Conservation (phyloP, 2,888 invertebrate genomes). For the Drosophila antonietae region DNA sequence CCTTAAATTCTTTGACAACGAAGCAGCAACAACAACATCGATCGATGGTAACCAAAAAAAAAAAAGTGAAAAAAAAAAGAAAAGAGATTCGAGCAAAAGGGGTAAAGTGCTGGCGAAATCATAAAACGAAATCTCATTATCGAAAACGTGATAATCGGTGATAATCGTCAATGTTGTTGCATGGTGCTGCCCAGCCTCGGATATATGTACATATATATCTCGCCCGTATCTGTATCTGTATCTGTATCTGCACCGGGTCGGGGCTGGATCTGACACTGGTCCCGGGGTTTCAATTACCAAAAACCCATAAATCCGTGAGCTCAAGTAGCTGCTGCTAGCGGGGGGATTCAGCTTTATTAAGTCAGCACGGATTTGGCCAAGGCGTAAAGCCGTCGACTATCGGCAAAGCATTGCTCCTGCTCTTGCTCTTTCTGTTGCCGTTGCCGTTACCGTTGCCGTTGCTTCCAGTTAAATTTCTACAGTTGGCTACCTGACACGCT, state of each 20-base stretch:
- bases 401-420: neutral
- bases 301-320: conserved; percentile 59
- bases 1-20: conserved; percentile 28
- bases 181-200: conserved; percentile 9
- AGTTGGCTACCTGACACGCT: conserved; percentile 33
- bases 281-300: conserved; percentile 59
- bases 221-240: neutral
- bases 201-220: neutral
- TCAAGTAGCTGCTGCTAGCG: conserved; percentile 51
- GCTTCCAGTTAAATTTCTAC: conserved; percentile 55
- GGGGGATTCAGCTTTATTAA: conserved; percentile 54
- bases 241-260: neutral
- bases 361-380: conserved; percentile 58
- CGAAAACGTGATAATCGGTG: conserved; percentile 76
- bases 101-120: conserved; percentile 45
- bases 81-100: conserved; percentile 15
- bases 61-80: neutral
- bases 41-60: conserved; percentile 8
- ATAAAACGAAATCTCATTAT: conserved; percentile 75
- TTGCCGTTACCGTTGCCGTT: no score
- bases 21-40: conserved; percentile 1
- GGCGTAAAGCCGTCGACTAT: conserved; percentile 59
- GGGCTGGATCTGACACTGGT: conserved; percentile 20
- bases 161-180: conserved; percentile 66
- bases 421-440: neutral